These are phyloP conservation scores for Oryzias javanicus DNA, from an alignment of 2,113 vertebrate species.

Conservation along the genomic window DNA sequence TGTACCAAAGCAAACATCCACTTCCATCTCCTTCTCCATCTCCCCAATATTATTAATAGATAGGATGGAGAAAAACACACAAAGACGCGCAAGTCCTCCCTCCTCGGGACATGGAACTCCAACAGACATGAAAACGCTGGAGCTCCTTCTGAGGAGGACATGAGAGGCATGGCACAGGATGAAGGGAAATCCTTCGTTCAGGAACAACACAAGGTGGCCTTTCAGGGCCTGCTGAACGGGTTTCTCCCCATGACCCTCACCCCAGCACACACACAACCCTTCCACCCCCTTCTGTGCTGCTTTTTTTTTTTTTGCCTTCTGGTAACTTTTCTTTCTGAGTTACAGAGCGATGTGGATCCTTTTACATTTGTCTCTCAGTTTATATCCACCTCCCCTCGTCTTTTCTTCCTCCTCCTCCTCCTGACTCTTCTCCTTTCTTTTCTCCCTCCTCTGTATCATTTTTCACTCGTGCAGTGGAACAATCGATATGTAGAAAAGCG, in stretches of 20 bases:
- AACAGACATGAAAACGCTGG: constrained; percentile 71
- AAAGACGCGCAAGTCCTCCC: constrained; percentile 65
- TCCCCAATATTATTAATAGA: constrained; percentile 75
- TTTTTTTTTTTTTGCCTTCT: constrained; percentile 71
- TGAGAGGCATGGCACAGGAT: constrained; percentile 80
- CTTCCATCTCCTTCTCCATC: constrained; percentile 44
- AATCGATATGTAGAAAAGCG: constrained; percentile 74
- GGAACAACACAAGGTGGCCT: constrained; percentile 72
- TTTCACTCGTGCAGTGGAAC: constrained; percentile 61
- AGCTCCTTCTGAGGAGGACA: constrained; percentile 74
- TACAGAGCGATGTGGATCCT: constrained; percentile 68
- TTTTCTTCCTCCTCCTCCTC: constrained; percentile 38
- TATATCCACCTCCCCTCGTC: constrained; percentile 30
- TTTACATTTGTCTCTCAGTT: constrained; percentile 73
- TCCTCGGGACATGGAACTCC: constrained; percentile 78
- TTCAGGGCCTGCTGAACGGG: constrained; percentile 69
- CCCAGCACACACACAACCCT: constrained; percentile 36
- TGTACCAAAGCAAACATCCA: constrained; percentile 63
- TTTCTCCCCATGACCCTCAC: constrained; percentile 66
- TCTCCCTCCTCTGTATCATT: constrained; percentile 64
- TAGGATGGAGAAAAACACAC: constrained; percentile 60
- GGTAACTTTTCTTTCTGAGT: constrained; percentile 65
- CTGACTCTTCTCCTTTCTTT: constrained; percentile 46
- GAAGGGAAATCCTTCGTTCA: constrained; percentile 74
- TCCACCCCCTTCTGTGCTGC: constrained; percentile 43